Percentiles rank a stretch among this genome's conserved stretches.
Conservation (phyloP, 2,797 vertebrate species). For the Florisuga fusca region DNA sequence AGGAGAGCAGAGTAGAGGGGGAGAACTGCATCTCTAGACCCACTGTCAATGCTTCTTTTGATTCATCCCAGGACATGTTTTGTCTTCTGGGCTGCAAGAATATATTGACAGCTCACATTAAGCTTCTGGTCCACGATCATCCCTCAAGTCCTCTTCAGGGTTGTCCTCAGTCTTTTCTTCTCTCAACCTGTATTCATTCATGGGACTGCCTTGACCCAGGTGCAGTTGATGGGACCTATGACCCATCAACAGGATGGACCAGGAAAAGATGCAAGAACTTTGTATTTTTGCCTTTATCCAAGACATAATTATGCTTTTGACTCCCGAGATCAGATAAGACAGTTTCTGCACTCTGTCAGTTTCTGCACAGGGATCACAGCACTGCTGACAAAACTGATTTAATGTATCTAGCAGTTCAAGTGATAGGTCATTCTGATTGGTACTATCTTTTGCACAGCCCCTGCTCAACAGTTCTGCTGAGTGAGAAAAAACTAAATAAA, state of each 20-base stretch:
- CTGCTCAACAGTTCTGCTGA: background rate
- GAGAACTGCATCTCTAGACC: no score
- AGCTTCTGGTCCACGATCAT: no score
- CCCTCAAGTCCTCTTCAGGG: no score
- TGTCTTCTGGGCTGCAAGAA: no score
- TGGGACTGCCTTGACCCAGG: no score
- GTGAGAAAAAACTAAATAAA: fast-evolving
- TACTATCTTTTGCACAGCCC: background rate
- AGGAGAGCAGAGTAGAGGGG: no score
- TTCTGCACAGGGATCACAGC: background rate
- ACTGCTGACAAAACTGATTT: background rate
- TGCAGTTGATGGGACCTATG: no score
- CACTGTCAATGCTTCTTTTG: no score
- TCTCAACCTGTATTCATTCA: no score
- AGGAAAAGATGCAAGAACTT: background rate
- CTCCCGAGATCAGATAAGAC: background rate
- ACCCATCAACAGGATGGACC: background rate
- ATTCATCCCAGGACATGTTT: no score
- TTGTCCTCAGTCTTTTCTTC: no score
- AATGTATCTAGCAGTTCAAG: background rate
- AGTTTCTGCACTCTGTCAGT: background rate
- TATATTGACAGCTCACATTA: no score
- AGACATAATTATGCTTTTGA: background rate
- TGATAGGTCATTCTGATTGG: background rate
- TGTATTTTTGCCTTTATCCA: background rate